Evolutionary conservation across 2,797 vertebrate species (phyloP), one percentile per base, ranked within the genome.

Genomic region (Gambelia wislizenii): DNA sequence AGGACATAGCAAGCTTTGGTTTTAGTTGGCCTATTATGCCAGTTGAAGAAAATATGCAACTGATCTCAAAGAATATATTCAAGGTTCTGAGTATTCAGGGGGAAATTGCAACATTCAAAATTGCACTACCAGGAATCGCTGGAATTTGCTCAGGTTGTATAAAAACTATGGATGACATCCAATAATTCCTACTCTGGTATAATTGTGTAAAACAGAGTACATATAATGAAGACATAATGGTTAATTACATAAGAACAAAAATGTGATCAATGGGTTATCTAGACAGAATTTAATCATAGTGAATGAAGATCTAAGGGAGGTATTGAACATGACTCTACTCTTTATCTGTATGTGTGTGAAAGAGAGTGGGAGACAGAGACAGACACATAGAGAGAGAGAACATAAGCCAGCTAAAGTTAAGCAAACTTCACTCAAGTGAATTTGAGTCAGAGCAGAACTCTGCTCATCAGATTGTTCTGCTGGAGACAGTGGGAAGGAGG

Each of bases 141-240:
- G 27, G 72, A 12, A 85, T 9, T 30, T 61, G 18, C 61, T 69
- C 20, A 52, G 47, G n/a, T 36, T 80, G 64, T 42, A 42, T 36
- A 69, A 70, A 54, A 36, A 1, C 18, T 42, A 70, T 22, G n/a
- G 7, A 42, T 42, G 64, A 20, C 67, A 52, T 69, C n/a, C 8
- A 79, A 70, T 25, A 67, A 69, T 36, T 77, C 10, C 27, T 78
- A 3, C 30, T 74, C 86, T 33, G n/a, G 74, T 80, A 76, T 0
- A 84, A 61, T 22, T 81, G 9, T 59, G 67, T 44, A 87, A 61
- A 27, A 74, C 49, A 84, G 85, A 6, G 59, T 49, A 86, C 39
- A 86, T 85, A 10, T 33, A 86, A 87, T 13, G 47, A 81, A 70
- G 64, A 90, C 82, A 75, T 33, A 85, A 93, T 27, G 25, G n/a